Evolutionary conservation across 2,113 vertebrate species (phyloP), one percentile per base, ranked within the genome.

Genomic region (Circaetus cinerascens): DNA sequence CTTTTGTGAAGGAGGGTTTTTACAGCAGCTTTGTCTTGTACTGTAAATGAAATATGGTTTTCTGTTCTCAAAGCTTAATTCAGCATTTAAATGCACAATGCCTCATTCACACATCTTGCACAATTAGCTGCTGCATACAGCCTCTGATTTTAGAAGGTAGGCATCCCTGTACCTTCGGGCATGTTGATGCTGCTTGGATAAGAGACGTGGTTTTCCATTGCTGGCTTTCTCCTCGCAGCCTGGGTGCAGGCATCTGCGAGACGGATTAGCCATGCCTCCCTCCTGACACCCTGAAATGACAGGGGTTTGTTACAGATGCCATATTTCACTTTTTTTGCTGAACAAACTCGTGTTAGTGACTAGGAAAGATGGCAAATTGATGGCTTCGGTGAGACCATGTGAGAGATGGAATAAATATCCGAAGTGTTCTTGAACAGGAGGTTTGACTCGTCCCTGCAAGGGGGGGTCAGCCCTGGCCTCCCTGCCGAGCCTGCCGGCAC

Each of bases 281-380:
- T 41, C 66, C 1, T 10, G 15, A 5, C 40, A 3, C 62, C 11
- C 38, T 22, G 45, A 11, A 13, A 32, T 11, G 51, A 7, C 57
- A 32, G 46, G 1, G 11, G 0, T 16, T 27, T 12, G 14, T 1
- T 5, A 10, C 5, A 13, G 34, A 2, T 36, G 36, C 63, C 34
- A 1, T 25, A 0, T n/a, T 7, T n/a, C 21, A 9, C 57, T 38
- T 2, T 3, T 4, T 10, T 5, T 26, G 46, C 56, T 29, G 29
- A 0, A 3, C 30, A 22, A 8, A 1, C 11, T 11, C 0, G 1
- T 25, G 71, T 2, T 21, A 23, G 68, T n/a, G 56, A 3, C 34
- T 2, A 1, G 53, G 8, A 30, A 46, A 48, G 43, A 2, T 21
- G 30, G n/a, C 11, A 29, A 19, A 13, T 2, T 26, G 29, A 40